Conservation (phyloP, 2,113 vertebrate genomes). For the Ptyas mucosa region DNA sequence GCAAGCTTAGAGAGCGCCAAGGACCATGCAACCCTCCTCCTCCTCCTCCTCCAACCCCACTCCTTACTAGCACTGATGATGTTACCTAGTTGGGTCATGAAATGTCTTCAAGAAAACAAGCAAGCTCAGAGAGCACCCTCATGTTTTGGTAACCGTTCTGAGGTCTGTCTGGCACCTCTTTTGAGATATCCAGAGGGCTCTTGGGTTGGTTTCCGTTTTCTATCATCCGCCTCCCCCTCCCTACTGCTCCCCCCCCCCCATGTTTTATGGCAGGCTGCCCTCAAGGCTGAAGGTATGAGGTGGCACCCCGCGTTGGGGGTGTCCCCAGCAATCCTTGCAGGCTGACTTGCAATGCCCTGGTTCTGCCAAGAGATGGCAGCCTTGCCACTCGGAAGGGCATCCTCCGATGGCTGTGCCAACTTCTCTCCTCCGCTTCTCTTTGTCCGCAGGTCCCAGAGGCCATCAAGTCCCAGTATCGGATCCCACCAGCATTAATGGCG, state of each 20-base stretch:
- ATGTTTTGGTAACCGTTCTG: background rate
- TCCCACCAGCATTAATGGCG: slow-evolving; percentile 82
- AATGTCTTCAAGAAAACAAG: too few relatives aligned
- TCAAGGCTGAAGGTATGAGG: background rate
- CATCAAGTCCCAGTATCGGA: slow-evolving; percentile 94
- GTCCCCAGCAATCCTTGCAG: background rate
- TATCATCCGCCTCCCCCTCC: too few relatives aligned
- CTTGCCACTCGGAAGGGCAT: background rate
- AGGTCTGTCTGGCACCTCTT: background rate
- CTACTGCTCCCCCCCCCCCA: background rate
- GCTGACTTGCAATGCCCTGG: background rate
- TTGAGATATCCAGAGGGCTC: too few relatives aligned
- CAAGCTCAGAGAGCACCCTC: background rate
- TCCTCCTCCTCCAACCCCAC: too few relatives aligned
- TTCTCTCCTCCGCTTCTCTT: background rate
- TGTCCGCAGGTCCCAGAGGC: slow-evolving; percentile 88
- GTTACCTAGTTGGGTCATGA: too few relatives aligned
- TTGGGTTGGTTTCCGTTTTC: background rate
- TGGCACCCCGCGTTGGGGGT: too few relatives aligned
- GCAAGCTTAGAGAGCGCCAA: background rate
- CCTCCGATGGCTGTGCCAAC: too few relatives aligned
- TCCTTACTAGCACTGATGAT: too few relatives aligned
- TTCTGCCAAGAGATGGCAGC: background rate
- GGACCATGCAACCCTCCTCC: too few relatives aligned
- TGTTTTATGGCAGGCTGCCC: too few relatives aligned